phyloP scores from a whole-genome alignment of 2,888 invertebrate genomes.

The Argyresthia goedartella region DNA sequence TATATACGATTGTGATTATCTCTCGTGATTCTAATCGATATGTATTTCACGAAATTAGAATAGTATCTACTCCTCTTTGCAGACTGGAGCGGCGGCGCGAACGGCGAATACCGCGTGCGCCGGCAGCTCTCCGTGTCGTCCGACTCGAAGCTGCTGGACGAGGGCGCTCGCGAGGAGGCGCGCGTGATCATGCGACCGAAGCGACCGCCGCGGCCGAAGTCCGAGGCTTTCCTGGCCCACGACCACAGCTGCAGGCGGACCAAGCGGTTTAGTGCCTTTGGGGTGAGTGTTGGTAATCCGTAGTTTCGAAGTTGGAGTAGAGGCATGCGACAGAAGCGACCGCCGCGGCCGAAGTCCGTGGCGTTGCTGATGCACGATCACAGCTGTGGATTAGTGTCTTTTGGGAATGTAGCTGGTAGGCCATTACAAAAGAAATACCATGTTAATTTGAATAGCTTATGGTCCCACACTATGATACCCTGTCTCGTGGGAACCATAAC shows the following conservation, averaged over 20 bases:
- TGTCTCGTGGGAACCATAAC: too few relatives aligned
- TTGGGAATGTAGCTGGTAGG: slow-evolving; percentile 93
- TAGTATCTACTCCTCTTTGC: neutral
- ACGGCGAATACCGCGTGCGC: slow-evolving; percentile 86
- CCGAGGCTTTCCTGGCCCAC: slow-evolving; percentile 91
- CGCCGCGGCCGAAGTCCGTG: slow-evolving; percentile 96
- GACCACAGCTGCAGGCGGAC: slow-evolving; percentile 84
- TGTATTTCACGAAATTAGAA: too few relatives aligned
- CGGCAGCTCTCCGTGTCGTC: slow-evolving; percentile 92
- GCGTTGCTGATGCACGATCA: slow-evolving; percentile 87
- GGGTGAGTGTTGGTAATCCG: slow-evolving; percentile 82
- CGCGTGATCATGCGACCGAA: slow-evolving; percentile 90
- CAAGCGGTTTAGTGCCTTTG: slow-evolving; percentile 97
- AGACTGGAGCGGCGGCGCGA: slow-evolving; percentile 21
- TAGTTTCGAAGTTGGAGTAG: too few relatives aligned
- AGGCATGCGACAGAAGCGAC: slow-evolving; percentile 85
- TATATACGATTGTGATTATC: too few relatives aligned
- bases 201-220: slow-evolving; percentile 95
- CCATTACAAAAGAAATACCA: too few relatives aligned
- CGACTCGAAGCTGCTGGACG: slow-evolving; percentile 92
- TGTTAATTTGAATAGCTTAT: too few relatives aligned
- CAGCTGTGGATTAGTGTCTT: slow-evolving; percentile 93
- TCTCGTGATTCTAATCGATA: too few relatives aligned
- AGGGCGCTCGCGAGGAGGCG: slow-evolving; percentile 90
- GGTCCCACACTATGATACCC: too few relatives aligned